Conservation (phyloP, 2,888 invertebrate species). For the Seira ritae region DNA sequence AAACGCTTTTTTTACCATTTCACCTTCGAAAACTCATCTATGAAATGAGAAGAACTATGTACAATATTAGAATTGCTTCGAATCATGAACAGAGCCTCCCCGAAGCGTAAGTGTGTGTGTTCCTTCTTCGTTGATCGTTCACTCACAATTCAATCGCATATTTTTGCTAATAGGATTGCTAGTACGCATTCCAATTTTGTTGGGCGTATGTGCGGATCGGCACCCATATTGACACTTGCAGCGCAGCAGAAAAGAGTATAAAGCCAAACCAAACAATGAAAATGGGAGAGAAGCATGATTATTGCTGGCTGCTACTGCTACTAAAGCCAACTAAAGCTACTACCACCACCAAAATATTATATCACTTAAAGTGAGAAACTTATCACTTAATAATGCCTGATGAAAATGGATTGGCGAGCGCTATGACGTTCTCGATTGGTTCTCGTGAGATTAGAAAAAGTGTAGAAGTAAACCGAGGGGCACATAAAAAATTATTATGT, state of each 20-base stretch:
- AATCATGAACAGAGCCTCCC: no score
- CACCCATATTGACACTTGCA: conserved; percentile 7
- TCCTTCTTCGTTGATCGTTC: neutral
- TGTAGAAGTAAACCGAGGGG: neutral
- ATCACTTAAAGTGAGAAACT: neutral
- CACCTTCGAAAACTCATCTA: neutral
- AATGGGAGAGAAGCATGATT: neutral
- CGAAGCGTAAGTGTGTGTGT: neutral
- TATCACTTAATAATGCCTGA: neutral
- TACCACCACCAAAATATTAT: no score
- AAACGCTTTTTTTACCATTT: neutral
- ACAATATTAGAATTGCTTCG: no score
- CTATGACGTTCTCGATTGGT: neutral
- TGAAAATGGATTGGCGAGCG: neutral
- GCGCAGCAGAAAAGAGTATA: no score
- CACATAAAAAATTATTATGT: neutral
- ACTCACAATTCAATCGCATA: neutral
- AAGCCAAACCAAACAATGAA: neutral
- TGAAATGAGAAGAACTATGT: neutral
- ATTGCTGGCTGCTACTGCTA: no score
- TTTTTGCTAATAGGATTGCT: conserved; percentile 1
- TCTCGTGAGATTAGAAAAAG: neutral
- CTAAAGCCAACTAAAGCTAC: no score
- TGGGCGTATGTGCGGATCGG: neutral
- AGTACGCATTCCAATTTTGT: neutral